A percentile compares a stretch with the other conserved stretches of the same genome.
phyloP scores from a whole-genome alignment of 2,888 invertebrate species.

The Dicyrtomina minuta region DNA sequence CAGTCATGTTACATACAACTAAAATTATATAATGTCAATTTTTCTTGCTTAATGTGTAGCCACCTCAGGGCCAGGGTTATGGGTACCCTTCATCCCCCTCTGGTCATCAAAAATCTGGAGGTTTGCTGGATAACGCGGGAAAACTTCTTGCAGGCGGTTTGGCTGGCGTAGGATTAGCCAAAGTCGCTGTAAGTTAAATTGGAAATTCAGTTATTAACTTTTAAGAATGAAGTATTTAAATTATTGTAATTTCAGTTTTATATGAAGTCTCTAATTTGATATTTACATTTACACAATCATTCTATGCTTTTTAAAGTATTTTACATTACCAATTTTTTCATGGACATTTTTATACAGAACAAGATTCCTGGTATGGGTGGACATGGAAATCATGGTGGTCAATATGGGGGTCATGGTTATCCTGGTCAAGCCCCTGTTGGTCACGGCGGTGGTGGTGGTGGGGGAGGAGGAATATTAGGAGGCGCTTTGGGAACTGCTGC shows the following conservation, averaged over 20 bases:
- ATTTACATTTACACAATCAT: too few relatives aligned
- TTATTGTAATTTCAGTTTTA: neutral
- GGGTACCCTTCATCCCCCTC: constrained; percentile 20
- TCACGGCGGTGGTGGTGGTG: constrained; percentile 31
- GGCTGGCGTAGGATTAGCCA: constrained; percentile 48
- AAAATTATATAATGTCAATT: too few relatives aligned
- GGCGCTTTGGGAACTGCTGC: constrained; percentile 42
- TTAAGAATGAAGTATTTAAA: neutral
- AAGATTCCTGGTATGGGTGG: constrained; percentile 47
- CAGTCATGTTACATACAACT: too few relatives aligned
- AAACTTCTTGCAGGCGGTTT: constrained; percentile 46
- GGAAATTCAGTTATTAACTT: constrained; percentile 14
- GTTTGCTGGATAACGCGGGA: constrained; percentile 41
- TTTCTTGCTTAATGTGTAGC: too few relatives aligned
- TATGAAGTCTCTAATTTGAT: neutral
- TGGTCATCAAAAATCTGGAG: constrained; percentile 28
- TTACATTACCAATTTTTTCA: constrained; percentile 29
- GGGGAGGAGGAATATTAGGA: constrained; percentile 32
- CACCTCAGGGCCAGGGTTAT: constrained; percentile 25
- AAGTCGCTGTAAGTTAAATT: constrained; percentile 47
- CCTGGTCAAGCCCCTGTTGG: constrained; percentile 15
- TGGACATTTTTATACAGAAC: too few relatives aligned
- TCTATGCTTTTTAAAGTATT: too few relatives aligned
- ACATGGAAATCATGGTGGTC: constrained; percentile 34
- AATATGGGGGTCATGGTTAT: constrained; percentile 19